Conservation (phyloP, 2,888 invertebrate genomes). For the Drosophila affinis region DNA sequence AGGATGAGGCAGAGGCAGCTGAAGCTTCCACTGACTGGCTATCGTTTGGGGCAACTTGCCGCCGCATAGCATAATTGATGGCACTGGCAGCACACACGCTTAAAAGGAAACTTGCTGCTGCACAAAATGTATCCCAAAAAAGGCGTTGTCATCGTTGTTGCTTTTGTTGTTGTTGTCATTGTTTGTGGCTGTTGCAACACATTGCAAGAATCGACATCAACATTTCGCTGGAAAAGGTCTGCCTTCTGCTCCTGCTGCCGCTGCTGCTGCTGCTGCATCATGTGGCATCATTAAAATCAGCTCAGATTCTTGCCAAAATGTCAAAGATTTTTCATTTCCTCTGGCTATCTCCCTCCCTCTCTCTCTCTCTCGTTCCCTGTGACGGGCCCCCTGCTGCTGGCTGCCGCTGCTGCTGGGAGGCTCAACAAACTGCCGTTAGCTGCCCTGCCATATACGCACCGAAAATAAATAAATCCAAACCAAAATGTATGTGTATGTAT, state of each 20-base stretch:
- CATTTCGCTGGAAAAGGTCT: conserved; percentile 71
- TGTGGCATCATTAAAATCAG: conserved; percentile 75
- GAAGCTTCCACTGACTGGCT: neutral
- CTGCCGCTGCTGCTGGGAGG: conserved; percentile 3
- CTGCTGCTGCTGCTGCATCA: conserved; percentile 36
- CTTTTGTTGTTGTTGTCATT: conserved; percentile 42
- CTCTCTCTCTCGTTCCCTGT: neutral
- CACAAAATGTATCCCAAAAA: conserved; percentile 67
- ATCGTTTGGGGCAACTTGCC: conserved; percentile 66
- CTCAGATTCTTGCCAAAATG: conserved; percentile 64
- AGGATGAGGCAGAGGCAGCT: conserved; percentile 6
- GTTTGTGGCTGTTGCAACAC: conserved; percentile 51
- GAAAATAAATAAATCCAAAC: conserved; percentile 59
- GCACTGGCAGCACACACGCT: conserved; percentile 64
- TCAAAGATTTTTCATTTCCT: conserved; percentile 42
- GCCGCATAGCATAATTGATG: conserved; percentile 67
- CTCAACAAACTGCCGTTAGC: conserved; percentile 63
- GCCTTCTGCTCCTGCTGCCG: neutral
- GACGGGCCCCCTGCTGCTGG: conserved; percentile 11
- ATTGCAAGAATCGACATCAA: conserved; percentile 63
- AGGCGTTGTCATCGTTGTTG: conserved; percentile 71
- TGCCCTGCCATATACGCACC: conserved; percentile 64
- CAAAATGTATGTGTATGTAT: neutral
- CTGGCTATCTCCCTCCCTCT: neutral
- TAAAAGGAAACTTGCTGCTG: conserved; percentile 76